phyloP scores from a whole-genome alignment of 2,797 vertebrate species.

The Todus mexicanus region DNA sequence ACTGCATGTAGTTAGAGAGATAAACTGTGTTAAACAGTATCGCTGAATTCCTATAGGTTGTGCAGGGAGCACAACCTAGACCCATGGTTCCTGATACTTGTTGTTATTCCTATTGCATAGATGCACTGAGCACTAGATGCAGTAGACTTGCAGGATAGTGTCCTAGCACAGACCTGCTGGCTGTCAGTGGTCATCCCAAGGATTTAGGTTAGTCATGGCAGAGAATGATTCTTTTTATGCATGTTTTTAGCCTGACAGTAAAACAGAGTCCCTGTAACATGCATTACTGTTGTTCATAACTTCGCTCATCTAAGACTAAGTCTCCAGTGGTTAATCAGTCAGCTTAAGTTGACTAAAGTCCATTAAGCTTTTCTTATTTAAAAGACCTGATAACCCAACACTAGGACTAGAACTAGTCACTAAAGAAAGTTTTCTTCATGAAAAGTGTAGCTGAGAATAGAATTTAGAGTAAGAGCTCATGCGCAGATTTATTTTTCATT shows the following conservation, averaged over 20 bases:
- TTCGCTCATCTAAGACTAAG: not conserved
- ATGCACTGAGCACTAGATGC: not conserved
- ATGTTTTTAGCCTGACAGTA: not conserved
- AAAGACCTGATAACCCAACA: not conserved
- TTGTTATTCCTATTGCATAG: not conserved
- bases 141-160: accelerated
- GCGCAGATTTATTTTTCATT: not conserved
- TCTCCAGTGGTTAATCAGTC: not conserved
- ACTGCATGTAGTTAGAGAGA: not conserved
- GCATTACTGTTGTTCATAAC: not conserved
- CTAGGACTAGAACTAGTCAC: not conserved
- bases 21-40: not conserved
- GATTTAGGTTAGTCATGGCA: not conserved
- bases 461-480: not conserved
- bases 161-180: not conserved
- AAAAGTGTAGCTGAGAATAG: not conserved
- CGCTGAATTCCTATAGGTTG: not conserved
- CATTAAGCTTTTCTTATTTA: not conserved
- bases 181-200: not conserved
- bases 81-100: not conserved
- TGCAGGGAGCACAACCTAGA: not conserved
- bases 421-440: not conserved
- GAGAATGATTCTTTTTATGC: not conserved
- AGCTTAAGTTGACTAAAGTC: not conserved
- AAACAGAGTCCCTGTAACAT: not conserved